Evolutionary conservation across 2,797 vertebrate genomes (phyloP).

Genomic region (Orientallactaga sibirica): DNA sequence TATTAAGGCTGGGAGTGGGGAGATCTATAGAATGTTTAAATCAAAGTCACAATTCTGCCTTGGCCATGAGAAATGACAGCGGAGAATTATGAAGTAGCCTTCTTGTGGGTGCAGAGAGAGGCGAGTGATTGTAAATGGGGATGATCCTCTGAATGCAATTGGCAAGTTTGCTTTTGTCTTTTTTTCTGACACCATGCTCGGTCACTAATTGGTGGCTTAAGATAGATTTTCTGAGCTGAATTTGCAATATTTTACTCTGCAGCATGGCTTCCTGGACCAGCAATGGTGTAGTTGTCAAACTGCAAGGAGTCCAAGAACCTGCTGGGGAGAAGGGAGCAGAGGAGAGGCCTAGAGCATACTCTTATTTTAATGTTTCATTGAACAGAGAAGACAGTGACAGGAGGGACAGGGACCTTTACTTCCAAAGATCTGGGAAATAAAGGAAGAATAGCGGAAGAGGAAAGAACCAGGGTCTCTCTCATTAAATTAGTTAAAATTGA

Average conservation of each 20-base stretch:
- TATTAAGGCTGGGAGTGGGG: neutral
- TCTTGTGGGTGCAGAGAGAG: constrained; percentile 56
- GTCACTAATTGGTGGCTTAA: neutral
- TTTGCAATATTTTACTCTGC: neutral
- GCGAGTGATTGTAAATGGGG: constrained; percentile 52
- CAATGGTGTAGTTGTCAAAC: neutral
- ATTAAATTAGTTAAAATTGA: neutral
- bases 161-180: neutral
- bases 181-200: neutral
- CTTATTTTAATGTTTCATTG: neutral
- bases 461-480: constrained; percentile 23
- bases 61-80: constrained; percentile 44
- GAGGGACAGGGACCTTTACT: neutral
- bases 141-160: constrained; percentile 8
- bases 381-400: neutral
- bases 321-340: neutral
- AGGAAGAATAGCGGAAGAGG: neutral
- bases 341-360: neutral
- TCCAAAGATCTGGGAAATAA: constrained; percentile 7
- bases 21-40: neutral
- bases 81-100: constrained; percentile 64
- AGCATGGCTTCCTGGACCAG: neutral
- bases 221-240: neutral
- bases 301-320: neutral
- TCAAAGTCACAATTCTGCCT: neutral